Base-by-base conservation (phyloP, 1,140 invertebrate genomes). In the Pachypeltis micranthus region DNA sequence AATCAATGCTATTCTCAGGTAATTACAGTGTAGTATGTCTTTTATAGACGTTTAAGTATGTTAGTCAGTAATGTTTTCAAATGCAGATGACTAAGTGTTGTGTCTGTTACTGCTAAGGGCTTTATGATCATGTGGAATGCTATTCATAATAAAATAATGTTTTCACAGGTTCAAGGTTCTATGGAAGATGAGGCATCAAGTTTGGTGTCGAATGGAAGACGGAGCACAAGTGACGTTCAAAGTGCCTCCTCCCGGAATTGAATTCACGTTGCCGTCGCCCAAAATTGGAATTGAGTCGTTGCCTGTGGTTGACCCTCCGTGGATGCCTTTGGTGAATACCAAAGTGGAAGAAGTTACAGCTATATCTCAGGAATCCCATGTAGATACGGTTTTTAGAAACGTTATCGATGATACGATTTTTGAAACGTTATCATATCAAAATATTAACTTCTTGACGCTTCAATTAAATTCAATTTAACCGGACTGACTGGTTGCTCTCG, bases 171-270 rank as follows among this genome's bases (percentile, higher is more conserved):
- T 97, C 78, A 87, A 96, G 81, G 86, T 91, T 7, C 78, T 99
- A 31, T 99, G 96, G 96, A 92, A 92, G 72, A 85, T 91, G 67
- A 80, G 97, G n/a, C 96, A 94, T 74, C 96, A 99, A 80, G 93
- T 96, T 3, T 99, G 96, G 96, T 90, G 93, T 0, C 81, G 96
- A 64, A 96, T 99, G 93, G 97, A 99, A 77, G 95, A 98, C 73
- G 88, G 90, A 25, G 95, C 95, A 2, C 92, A 96, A 60, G 72
- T 91, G 19, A 88, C 87, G 0, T 98, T 99, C 70, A 99, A 98
- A 79, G 88, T 98, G 0, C 95, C 96, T 2, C 96, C 96, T 0
- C 96, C 96, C 0, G 91, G 92, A 23, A 99, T 99, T 66, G 97
- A 99, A 72, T 99, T 99, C 72, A 99, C 96, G 0, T 75, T 99